Base-by-base conservation (phyloP, 2,888 invertebrate species). In the Aquatica leii region DNA sequence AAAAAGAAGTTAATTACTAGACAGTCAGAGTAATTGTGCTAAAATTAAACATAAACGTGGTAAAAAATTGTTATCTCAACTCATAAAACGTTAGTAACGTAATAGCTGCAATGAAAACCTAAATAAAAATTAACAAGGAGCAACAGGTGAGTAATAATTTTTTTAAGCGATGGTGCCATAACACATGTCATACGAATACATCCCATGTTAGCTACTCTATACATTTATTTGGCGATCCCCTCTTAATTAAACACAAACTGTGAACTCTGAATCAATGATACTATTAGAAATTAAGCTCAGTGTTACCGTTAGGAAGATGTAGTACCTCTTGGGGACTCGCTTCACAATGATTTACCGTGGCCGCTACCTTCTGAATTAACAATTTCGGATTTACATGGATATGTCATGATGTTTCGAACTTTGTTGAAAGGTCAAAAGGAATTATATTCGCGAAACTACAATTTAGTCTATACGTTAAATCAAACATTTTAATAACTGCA, bases 71-170 rank as follows among this genome's bases (percentile, higher is more conserved):
- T 43, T 18, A 46, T 18, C 50, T 20, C 31, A 31, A 50, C 50
- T 34, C 34, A 31, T 31, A 6, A 50, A 2, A 46, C 46, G 46
- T 20, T 46, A 18, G 46, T n/a, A 46, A 18, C 18, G n/a, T 18
- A 46, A 46, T 43, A 17, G 11, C 14, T 24, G 34, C 21, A 49
- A 18, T 50, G 34, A 12, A 53, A 59, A 31, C 41, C 20, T 64
- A 60, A 59, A 63, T 63, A 64, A 65, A 60, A 60, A 55, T 21
- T 43, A 60, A 62, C 57, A 59, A 24, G 21, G 40, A 46, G 69
- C 69, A 69, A 69, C 69, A 69, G 69, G 69, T 69, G 69, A 34
- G 65, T 51, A 56, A 66, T 69, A 61, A 69, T 64, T 67, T 69
- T 69, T 69, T 64, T 54, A 67, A 67, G 62, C 59, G 62, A 57